Base-by-base conservation (phyloP, 2,888 invertebrate species). In the Ormyrus thymus region DNA sequence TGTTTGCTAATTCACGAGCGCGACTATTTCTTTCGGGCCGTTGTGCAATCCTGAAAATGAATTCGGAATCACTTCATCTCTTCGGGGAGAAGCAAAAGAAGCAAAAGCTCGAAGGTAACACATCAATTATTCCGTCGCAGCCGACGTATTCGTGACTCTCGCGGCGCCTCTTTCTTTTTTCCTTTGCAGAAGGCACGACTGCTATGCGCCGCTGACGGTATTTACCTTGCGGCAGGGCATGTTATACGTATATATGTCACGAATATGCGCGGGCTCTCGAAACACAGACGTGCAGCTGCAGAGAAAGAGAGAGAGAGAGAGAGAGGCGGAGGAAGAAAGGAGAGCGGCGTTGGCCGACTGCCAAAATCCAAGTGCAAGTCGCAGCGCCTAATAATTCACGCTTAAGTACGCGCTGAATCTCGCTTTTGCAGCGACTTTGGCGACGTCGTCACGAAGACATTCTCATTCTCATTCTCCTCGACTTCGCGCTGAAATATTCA, bases 321-420 rank as follows among this genome's bases (percentile, higher is more conserved):
- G 48, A 66, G 59, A 70, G 43, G n/a, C 29, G 29, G 29, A 29
- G 29, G 29, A 29, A 29, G 29, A 29, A 29, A 29, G 29, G 29
- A 29, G 29, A 29, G 29, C 9, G 29, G 50, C 13, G 29, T 29
- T 71, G 70, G 70, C 70, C 61, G 43, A n/a, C 48, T 8, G 59
- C 70, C 70, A 71, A 71, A 56, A 43, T 15, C 55, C 48, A 56
- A 68, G 68, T 68, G 13, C 56, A 48, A 46, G 58, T n/a, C 55
- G n/a, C 53, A 43, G 68, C 43, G 61, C n/a, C 73, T 46, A 71
- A 73, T 65, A 73, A 73, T 65, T 73, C 58, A 73, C 64, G 65
- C 46, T 50, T 65, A 73, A 73, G 65, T 65, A 73, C 65, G 56
- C 61, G 71, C 46, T 56, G 53, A 72, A 71, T 71, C 59, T 61